Percentiles rank a stretch among this genome's conserved stretches.
Conservation (phyloP, 2,113 vertebrate genomes). For the Catharus fuscescens region DNA sequence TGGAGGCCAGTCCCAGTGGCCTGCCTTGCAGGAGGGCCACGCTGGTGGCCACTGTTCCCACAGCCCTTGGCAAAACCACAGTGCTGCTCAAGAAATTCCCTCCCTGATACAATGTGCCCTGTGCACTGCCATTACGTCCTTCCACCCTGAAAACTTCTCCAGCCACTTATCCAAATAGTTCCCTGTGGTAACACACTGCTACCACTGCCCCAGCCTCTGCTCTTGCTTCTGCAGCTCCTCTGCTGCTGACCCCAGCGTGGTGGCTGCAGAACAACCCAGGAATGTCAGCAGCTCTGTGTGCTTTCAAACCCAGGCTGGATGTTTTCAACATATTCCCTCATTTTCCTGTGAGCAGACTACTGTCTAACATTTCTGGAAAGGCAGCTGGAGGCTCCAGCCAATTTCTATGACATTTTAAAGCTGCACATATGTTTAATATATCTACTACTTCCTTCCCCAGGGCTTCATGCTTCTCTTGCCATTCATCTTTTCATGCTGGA, state of each 20-base stretch:
- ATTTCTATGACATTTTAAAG: constrained; percentile 40
- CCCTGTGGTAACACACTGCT: not conserved
- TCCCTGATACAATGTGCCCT: not conserved
- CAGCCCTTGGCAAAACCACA: not conserved
- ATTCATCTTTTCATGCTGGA: constrained; percentile 38
- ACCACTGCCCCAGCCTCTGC: not conserved
- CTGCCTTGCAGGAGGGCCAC: not conserved
- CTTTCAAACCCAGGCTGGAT: constrained; percentile 19
- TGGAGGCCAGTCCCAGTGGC: not conserved
- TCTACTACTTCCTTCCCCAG: constrained; percentile 36
- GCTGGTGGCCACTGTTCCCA: not conserved
- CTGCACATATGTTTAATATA: constrained; percentile 56
- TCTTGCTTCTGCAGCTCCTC: not conserved
- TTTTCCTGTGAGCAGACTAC: not conserved
- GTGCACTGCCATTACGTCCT: not conserved
- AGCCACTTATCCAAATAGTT: not conserved
- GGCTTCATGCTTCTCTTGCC: constrained; percentile 21
- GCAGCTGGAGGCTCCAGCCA: not conserved
- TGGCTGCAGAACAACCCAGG: not conserved
- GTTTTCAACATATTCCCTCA: constrained; percentile 39
- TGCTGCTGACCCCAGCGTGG: not conserved
- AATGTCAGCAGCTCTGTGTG: not conserved
- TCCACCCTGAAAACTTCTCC: not conserved
- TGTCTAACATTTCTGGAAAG: constrained; percentile 49
- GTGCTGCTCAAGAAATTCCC: not conserved